Conservation (phyloP, 2,113 vertebrate genomes). For the Micronycteris hirsuta region DNA sequence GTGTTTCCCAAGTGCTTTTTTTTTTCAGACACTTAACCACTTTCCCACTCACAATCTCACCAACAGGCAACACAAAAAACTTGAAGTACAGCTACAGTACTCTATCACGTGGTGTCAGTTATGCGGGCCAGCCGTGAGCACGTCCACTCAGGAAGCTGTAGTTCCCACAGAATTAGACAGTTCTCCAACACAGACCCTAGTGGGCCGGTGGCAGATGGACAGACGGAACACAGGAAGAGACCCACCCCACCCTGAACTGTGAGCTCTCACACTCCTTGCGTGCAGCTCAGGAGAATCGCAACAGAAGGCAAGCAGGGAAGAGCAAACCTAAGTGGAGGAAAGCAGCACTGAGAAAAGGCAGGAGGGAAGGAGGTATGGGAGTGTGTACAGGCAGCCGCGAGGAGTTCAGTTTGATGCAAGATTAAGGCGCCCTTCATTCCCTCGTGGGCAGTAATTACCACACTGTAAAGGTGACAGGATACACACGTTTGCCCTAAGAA, state of each 20-base stretch:
- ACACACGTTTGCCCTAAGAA: not conserved
- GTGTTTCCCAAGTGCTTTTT: not conserved
- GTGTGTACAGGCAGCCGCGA: not conserved
- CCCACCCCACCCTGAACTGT: not conserved
- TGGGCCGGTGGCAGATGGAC: not conserved
- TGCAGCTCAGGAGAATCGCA: not conserved
- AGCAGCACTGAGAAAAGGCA: not conserved
- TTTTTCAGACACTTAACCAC: not conserved
- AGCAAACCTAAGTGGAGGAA: not conserved
- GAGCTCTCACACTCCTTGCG: not conserved
- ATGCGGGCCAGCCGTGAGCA: not conserved
- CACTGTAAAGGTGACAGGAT: no score
- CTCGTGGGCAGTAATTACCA: not conserved
- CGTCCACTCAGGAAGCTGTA: not conserved
- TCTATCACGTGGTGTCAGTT: not conserved
- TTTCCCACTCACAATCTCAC: not conserved
- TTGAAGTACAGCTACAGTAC: not conserved
- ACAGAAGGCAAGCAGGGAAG: not conserved
- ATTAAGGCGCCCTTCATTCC: not conserved
- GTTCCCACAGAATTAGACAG: not conserved
- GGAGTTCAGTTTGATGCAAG: not conserved
- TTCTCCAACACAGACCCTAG: not conserved
- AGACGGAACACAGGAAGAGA: not conserved
- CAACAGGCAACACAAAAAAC: not conserved
- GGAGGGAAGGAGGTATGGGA: not conserved